These are phyloP conservation scores for Capitulum mitella DNA, from an alignment of 2,888 invertebrate species.

Conservation along the genomic window DNA sequence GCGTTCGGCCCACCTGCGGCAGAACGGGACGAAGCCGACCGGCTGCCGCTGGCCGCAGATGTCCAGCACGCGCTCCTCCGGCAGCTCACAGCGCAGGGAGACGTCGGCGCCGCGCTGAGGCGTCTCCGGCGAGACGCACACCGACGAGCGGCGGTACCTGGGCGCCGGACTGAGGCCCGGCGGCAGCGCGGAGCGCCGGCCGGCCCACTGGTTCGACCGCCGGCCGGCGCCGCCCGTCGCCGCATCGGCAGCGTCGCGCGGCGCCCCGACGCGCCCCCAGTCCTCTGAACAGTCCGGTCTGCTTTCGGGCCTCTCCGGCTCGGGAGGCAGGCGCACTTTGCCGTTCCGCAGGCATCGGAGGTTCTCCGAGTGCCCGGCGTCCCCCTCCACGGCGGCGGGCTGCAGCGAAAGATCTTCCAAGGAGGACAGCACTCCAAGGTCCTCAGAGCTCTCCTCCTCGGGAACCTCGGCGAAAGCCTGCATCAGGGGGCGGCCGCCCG, in stretches of 20 bases:
- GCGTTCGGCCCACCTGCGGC: conserved; percentile 31
- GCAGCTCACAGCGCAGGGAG: conserved; percentile 15
- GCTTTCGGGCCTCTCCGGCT: too few species aligned
- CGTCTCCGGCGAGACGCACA: background rate
- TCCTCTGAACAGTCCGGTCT: background rate
- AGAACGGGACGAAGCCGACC: conserved; percentile 29
- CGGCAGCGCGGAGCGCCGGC: background rate
- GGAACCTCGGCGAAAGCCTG: background rate
- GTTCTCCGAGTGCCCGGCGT: too few species aligned
- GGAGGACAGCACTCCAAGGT: too few species aligned
- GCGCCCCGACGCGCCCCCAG: background rate
- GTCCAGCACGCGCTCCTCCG: conserved; percentile 28
- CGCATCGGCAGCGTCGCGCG: background rate
- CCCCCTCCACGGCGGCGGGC: too few species aligned
- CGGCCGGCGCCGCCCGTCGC: background rate
- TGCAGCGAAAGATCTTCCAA: too few species aligned
- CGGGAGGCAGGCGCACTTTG: background rate
- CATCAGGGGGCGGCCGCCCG: background rate
- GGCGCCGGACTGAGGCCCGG: background rate
- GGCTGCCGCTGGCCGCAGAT: conserved; percentile 31
- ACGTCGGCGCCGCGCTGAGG: background rate
- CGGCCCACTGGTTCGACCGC: background rate
- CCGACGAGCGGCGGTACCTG: background rate
- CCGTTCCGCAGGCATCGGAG: background rate
- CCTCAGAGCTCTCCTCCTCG: too few species aligned